Evolutionary conservation across 2,888 invertebrate species (phyloP).

Genomic region (Idaea straminata): DNA sequence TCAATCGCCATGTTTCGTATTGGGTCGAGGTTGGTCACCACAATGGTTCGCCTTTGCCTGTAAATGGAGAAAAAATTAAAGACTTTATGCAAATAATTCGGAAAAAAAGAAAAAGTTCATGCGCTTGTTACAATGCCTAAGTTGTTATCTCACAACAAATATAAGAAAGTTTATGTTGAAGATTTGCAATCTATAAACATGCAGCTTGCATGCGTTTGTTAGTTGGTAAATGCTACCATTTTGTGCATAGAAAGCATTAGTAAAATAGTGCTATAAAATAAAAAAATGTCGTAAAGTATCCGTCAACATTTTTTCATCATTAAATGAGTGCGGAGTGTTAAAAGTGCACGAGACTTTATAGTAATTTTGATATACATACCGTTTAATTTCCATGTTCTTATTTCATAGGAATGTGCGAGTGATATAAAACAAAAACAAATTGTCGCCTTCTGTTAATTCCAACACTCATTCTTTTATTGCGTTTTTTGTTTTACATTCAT

Average conservation of each 20-base stretch:
- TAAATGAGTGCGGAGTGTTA: constrained; percentile 68
- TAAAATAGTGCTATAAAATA: constrained; percentile 33
- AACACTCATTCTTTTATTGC: constrained; percentile 80
- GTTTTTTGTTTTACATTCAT: constrained; percentile 73
- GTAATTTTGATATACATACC: constrained; percentile 74
- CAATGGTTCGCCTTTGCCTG: constrained; percentile 59
- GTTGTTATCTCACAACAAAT: constrained; percentile 80
- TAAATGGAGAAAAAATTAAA: constrained; percentile 26
- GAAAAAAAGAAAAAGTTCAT: constrained; percentile 31
- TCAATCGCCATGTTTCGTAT: constrained; percentile 31
- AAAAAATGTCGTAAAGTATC: constrained; percentile 35
- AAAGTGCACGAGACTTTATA: constrained; percentile 59
- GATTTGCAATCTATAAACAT: constrained; percentile 39
- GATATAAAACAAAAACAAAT: constrained; percentile 67
- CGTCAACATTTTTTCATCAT: constrained; percentile 51
- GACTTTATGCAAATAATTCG: constrained; percentile 14
- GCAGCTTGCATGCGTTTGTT: constrained; percentile 49
- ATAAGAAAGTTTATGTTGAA: constrained; percentile 49
- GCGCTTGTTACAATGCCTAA: constrained; percentile 37
- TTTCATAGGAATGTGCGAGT: constrained; percentile 38
- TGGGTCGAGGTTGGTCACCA: constrained; percentile 44
- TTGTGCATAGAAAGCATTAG: constrained; percentile 56
- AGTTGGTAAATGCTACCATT: constrained; percentile 45
- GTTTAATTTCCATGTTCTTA: constrained; percentile 50
- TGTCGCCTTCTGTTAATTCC: constrained; percentile 78